Evolutionary conservation across 2,888 invertebrate genomes (phyloP).

Genomic region (Lysandra coridon): DNA sequence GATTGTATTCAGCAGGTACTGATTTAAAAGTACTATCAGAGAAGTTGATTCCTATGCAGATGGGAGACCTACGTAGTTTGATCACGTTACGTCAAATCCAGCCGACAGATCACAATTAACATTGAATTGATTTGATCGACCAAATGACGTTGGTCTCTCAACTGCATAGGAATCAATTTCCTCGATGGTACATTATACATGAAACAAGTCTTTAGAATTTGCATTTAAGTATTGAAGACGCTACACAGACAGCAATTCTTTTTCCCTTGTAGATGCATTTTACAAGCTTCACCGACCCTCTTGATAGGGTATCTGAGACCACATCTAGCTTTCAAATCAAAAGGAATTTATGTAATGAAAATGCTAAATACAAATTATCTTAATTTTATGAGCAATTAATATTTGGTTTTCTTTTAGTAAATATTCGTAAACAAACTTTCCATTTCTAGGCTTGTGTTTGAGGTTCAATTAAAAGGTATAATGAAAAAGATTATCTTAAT

Average conservation of each 20-base stretch:
- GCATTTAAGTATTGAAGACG: constrained; percentile 16
- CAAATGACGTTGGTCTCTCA: too few species aligned
- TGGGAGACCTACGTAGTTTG: too few species aligned
- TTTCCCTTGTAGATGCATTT: constrained; percentile 15
- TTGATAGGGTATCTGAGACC: background rate
- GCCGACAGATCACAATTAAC: too few species aligned
- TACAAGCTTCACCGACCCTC: constrained; percentile 6
- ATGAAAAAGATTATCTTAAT: too few species aligned
- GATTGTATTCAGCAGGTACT: too few species aligned
- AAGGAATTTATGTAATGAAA: background rate
- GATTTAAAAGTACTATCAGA: too few species aligned
- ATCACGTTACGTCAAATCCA: too few species aligned
- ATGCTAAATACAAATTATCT: background rate
- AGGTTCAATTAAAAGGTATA: too few species aligned
- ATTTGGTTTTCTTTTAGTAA: background rate
- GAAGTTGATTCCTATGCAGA: too few species aligned
- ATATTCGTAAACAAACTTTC: background rate
- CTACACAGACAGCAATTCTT: constrained; percentile 24
- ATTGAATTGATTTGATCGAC: too few species aligned
- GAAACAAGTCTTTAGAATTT: background rate
- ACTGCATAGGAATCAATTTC: too few species aligned
- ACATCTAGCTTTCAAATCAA: background rate
- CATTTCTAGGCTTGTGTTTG: background rate
- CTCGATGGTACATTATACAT: too few species aligned
- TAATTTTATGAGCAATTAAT: constrained; percentile 7